Evolutionary conservation across 2,113 vertebrate genomes (phyloP), one percentile per base, ranked within the genome.

Genomic region (Muntiacus muntjak): DNA sequence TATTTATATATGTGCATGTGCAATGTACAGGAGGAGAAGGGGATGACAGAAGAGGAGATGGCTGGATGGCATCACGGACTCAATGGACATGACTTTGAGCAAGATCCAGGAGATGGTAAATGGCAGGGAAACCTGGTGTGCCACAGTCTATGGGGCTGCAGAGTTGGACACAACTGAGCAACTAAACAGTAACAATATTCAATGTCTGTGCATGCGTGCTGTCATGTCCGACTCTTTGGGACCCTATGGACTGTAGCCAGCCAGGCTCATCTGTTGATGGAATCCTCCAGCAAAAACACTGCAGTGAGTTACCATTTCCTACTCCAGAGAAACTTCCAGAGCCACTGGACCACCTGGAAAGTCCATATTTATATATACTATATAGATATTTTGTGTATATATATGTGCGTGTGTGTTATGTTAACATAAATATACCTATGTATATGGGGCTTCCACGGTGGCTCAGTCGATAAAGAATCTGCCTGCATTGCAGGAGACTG

Each of bases 351-450:
- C 71, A 43, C 23, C 40, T 76, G 71, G 23, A 14, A 76, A 43
- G 40, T 3, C 36, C 40, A 26, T 76, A 43, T 43, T 19, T 55
- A 82, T 14, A 82, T 21, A n/a, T 23, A 55, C 50, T 55, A 14
- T 21, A 25, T 36, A 83, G 19, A 54, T 82, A 52, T 33, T 81
- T 19, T 82, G 30, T n/a, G 19, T 50, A 19, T 82, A 3, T 78
- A 0, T 28, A 0, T 78, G 7, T 81, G 1, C 13, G 1, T 82
- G 1, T 81, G 3, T 55, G 7, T 36, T 82, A 54, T 54, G 8
- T 36, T 76, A 76, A 54, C 50, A 23, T 14, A 25, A 36, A 14
- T 54, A 54, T 25, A 54, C 10, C 15, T 50, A 33, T 19, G 11
- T 4, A 40, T 71, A 71, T 40, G 19, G 19, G n/a, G 21, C n/a